These are phyloP conservation scores for Sebastiscus tertius DNA, from an alignment of 2,797 vertebrate genomes.

Conservation along the genomic window DNA sequence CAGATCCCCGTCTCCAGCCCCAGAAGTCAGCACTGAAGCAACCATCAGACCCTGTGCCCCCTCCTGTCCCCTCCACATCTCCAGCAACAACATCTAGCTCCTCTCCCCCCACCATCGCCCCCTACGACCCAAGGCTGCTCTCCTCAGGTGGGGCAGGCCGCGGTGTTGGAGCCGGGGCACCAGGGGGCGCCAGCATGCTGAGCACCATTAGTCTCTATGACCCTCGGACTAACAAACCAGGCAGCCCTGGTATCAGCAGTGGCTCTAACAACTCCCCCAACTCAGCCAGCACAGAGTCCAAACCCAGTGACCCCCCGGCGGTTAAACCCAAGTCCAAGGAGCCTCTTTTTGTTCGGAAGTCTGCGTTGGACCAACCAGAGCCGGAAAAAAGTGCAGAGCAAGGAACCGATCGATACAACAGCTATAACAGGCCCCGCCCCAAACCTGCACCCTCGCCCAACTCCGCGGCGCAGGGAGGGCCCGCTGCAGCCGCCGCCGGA, in stretches of 20 bases:
- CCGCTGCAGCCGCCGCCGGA: slow-evolving; percentile 19
- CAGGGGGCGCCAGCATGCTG: slow-evolving; percentile 84
- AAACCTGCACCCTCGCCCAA: slow-evolving; percentile 81
- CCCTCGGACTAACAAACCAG: slow-evolving; percentile 87
- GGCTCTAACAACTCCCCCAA: slow-evolving; percentile 69
- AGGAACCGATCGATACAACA: slow-evolving; percentile 92
- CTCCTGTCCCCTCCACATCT: slow-evolving; percentile 52
- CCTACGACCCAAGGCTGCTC: slow-evolving; percentile 91
- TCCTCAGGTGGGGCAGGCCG: slow-evolving; percentile 86
- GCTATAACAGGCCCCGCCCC: slow-evolving; percentile 92
- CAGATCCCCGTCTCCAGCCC: slow-evolving; percentile 88
- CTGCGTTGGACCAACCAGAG: slow-evolving; percentile 90
- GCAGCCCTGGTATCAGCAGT: slow-evolving; percentile 66
- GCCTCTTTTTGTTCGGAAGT: slow-evolving; percentile 91
- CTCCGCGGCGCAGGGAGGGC: slow-evolving; percentile 51
- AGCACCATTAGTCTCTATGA: slow-evolving; percentile 94
- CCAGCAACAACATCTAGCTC: slow-evolving; percentile 41
- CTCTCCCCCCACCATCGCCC: slow-evolving; percentile 80
- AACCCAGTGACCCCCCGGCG: slow-evolving; percentile 64
- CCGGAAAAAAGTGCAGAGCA: slow-evolving; percentile 77
- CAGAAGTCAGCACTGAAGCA: slow-evolving; percentile 78
- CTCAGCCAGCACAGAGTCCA: slow-evolving; percentile 70
- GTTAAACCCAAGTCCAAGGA: slow-evolving; percentile 88
- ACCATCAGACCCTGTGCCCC: slow-evolving; percentile 55
- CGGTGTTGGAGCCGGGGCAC: slow-evolving; percentile 62